Evolutionary conservation across 23 tunicate species (phyloP), one percentile per base, ranked within the genome.

Genomic region (Diplosoma virens): DNA sequence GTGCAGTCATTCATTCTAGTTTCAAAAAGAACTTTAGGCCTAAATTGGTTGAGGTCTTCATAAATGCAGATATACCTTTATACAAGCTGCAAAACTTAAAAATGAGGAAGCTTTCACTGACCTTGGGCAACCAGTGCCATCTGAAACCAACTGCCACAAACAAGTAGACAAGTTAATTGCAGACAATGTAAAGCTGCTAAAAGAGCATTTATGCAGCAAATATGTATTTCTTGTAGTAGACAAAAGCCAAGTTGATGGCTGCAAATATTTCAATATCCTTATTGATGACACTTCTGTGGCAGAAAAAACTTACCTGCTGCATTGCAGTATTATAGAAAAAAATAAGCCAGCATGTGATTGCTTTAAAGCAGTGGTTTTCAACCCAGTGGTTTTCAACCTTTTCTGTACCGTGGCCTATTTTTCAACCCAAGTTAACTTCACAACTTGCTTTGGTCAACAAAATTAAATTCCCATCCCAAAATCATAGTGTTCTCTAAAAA

Each of bases 81-180:
- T 32, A 64, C 71, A 29, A 64, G 71, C n/a, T n/a, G n/a, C n/a
- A n/a, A n/a, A n/a, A n/a, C n/a, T n/a, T n/a, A n/a, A n/a, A n/a
- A n/a, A n/a, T n/a, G n/a, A n/a, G n/a, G n/a, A n/a, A n/a, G 63
- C 63, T 55, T 4, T 55, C 24, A 20, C 63, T 64, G 16, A 64
- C 71, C 71, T 64, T 64, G 71, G 71, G 71, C 79, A 74, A 34
- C 67, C 70, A 74, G 73, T 74, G 79, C 79, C 79, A 27, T 74
- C 79, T 52, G 67, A 74, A 35, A 11, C 21, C 7, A 7, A 18
- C 79, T 74, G 79, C 53, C 79, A 23, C 28, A 33, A 34, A 54
- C 79, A 74, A 25, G 79, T 74, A 54, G 23, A 58, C 36, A 25
- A 58, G 73, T 74, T 58, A 24, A 35, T 16, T 74, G 67, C 17